Conservation (phyloP, 64 coral and sea anemone genomes). For the Exaiptasia diaphana region DNA sequence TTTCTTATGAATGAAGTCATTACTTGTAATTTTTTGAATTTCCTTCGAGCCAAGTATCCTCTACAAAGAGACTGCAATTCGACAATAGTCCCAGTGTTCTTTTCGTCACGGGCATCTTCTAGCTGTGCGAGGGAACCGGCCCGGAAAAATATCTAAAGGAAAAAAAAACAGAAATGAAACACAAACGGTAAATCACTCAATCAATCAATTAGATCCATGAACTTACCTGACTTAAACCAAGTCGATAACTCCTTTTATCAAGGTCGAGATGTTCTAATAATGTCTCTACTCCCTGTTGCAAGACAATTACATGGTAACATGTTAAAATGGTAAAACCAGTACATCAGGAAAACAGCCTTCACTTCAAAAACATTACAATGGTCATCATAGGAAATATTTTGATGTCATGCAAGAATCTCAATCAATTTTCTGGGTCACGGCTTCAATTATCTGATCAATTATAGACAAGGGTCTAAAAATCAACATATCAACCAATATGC, state of each 20-base stretch:
- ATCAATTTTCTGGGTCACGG: no score
- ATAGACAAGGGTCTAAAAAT: no score
- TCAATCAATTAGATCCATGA: neutral
- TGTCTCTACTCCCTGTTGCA: conserved; percentile 72
- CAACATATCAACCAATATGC: no score
- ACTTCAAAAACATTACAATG: no score
- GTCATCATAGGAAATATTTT: no score
- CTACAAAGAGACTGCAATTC: conserved; percentile 85
- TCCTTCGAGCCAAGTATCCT: conserved; percentile 79
- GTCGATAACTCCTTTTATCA: conserved; percentile 76
- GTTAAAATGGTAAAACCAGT: no score
- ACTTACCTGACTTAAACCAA: conserved; percentile 90
- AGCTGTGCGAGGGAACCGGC: conserved; percentile 92
- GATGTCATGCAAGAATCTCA: no score
- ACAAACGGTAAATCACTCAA: neutral
- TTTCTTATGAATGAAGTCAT: no score
- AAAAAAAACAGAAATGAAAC: neutral
- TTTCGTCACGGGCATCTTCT: conserved; percentile 95
- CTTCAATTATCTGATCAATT: no score
- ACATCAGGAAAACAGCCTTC: no score
- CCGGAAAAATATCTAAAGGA: conserved; percentile 86
- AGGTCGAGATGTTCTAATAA: conserved; percentile 81
- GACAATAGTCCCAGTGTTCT: conserved; percentile 86
- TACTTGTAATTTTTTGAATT: conserved; percentile 85
- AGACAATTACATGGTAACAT: no score